These are phyloP conservation scores for Ovis canadensis DNA, from an alignment of 2,113 vertebrate genomes.

Conservation along the genomic window DNA sequence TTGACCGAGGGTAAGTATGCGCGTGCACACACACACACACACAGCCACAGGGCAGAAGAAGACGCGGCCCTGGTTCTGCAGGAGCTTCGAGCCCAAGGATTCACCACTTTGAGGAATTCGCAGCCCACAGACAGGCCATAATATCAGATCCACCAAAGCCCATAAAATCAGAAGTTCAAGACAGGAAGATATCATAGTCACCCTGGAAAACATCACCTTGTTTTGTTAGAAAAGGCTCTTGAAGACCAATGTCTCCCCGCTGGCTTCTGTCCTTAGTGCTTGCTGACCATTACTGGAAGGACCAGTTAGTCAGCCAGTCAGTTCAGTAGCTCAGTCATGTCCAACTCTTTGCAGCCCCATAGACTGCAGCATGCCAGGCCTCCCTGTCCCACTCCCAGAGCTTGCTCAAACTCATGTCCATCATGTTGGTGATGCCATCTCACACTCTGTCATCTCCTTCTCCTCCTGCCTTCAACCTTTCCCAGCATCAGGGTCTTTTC, in stretches of 20 bases:
- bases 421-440: background rate
- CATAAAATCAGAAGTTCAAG: background rate
- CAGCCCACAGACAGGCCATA: background rate
- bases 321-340: background rate
- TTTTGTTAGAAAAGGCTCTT: background rate
- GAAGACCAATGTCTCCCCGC: background rate
- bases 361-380: background rate
- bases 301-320: background rate
- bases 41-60: background rate
- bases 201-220: background rate
- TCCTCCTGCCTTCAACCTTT: background rate
- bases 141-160: background rate
- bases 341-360: background rate
- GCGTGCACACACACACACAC: background rate
- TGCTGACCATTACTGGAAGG: background rate
- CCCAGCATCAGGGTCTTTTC: background rate
- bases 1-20: rapidly evolving
- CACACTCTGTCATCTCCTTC: background rate
- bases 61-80: background rate
- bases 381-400: background rate
- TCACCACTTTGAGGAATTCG: background rate
- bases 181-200: background rate
- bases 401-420: background rate
- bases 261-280: background rate
- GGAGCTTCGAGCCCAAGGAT: background rate